Evolutionary conservation across 1,140 invertebrate genomes (phyloP), one percentile per base, ranked within the genome.

Genomic region (Eupristina koningsbergeri): DNA sequence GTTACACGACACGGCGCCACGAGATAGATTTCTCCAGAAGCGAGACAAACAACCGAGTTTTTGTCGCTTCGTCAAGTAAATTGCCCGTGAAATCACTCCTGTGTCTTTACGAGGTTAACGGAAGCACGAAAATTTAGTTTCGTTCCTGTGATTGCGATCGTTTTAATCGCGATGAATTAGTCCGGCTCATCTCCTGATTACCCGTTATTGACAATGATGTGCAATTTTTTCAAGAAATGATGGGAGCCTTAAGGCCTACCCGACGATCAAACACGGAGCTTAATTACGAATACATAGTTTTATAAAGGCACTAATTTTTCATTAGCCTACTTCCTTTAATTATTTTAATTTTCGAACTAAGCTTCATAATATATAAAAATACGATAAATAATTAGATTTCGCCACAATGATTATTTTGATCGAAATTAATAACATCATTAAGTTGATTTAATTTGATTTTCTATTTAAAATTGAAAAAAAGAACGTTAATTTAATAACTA

Each of bases 31-130:
- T 34, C 9, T 19, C 26, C 1, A 6, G 13, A 45, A 58, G 53
- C 5, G 58, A 45, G n/a, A 19, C 31, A 5, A 31, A 7, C 45
- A 26, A n/a, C 17, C 0, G 22, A 5, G 50, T 39, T 58, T 45
- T 53, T 73, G 6, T 67, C 71, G 80, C 69, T 29, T 29, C 69
- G 45, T 29, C 69, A 13, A 47, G 22, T 22, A 36, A 84, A 84
- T 74, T 84, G 83, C 58, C 83, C 83, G 77, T 84, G 83, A 84
- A 84, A 84, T 84, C 58, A 50, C 0, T 29, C 45, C 11, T n/a
- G 9, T 19, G 26, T 31, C 39, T 15, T 75, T 9, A 19, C 22
- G 11, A 5, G 19, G 53, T 41, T 71, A 80, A 80, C 64, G 80
- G 75, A 53, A 45, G 36, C 77, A 47, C 63, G 75, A 22, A 34